Conservation (phyloP, 2,113 vertebrate species). For the Mirza zaza region DNA sequence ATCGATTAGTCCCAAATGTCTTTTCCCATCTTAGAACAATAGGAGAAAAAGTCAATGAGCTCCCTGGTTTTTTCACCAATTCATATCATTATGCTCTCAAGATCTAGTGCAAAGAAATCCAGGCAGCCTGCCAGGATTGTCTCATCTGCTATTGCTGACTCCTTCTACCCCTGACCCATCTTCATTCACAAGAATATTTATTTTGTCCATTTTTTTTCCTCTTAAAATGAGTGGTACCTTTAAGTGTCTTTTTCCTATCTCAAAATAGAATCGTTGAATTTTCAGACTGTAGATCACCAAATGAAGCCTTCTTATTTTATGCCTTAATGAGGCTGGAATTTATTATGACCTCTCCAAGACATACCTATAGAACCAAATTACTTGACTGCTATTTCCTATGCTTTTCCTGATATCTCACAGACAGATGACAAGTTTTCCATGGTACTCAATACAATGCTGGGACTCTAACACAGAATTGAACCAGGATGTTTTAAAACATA, state of each 20-base stretch:
- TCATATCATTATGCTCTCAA: not conserved
- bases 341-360: not conserved
- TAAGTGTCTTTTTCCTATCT: not conserved
- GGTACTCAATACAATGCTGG: not conserved
- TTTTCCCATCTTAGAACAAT: not conserved
- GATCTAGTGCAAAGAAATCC: not conserved
- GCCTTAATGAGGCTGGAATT: not conserved
- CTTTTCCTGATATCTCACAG: not conserved
- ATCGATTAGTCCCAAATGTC: not conserved
- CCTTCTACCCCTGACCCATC: not conserved
- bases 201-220: not conserved
- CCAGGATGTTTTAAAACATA: not conserved
- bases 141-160: not conserved
- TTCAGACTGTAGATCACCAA: not conserved
- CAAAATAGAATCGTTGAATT: not conserved
- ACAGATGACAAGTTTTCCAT: not conserved
- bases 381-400: not conserved
- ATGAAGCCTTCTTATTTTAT: not conserved
- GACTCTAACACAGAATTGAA: not conserved
- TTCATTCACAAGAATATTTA: not conserved
- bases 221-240: not conserved
- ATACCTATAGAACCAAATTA: not conserved
- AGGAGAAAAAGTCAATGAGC: not conserved
- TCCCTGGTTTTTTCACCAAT: not conserved
- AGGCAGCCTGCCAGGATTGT: not conserved